Conservation (phyloP, 2,888 invertebrate genomes). For the Gastrophysa polygoni region DNA sequence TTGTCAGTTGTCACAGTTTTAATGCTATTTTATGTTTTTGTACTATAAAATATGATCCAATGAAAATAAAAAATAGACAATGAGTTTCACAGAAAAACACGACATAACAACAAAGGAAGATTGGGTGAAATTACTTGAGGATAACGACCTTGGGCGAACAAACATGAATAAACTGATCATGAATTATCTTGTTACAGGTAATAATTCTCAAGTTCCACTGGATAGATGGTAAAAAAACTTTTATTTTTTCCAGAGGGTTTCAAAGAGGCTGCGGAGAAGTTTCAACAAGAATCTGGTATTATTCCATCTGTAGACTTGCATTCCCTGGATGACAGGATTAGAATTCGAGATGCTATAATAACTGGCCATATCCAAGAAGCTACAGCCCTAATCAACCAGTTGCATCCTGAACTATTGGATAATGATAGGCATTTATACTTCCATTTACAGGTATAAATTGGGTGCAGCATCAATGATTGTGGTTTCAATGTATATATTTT, state of each 20-base stretch:
- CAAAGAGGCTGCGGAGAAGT: slow-evolving; percentile 96
- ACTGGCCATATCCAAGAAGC: slow-evolving; percentile 92
- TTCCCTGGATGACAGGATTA: slow-evolving; percentile 88
- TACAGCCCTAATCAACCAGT: slow-evolving; percentile 88
- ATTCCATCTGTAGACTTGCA: slow-evolving; percentile 79
- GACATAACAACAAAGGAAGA: slow-evolving; percentile 69
- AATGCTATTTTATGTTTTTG: no score
- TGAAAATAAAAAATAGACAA: slow-evolving; percentile 43
- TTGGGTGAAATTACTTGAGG: slow-evolving; percentile 75
- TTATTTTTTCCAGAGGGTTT: slow-evolving; percentile 79
- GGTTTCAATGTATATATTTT: neutral
- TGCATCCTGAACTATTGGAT: slow-evolving; percentile 93
- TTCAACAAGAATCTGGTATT: slow-evolving; percentile 91
- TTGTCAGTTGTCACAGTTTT: no score
- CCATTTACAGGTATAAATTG: slow-evolving; percentile 77
- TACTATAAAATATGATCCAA: no score
- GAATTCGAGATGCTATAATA: slow-evolving; percentile 93
- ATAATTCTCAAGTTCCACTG: no score
- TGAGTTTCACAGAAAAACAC: slow-evolving; percentile 63
- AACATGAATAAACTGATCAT: slow-evolving; percentile 98
- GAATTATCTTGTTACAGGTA: slow-evolving; percentile 98
- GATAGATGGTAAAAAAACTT: neutral
- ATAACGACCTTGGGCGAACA: slow-evolving; percentile 81
- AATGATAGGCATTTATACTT: slow-evolving; percentile 96
- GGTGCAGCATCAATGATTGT: neutral